phyloP scores from a whole-genome alignment of 2,888 invertebrate genomes.

The Heliconius hortense region DNA sequence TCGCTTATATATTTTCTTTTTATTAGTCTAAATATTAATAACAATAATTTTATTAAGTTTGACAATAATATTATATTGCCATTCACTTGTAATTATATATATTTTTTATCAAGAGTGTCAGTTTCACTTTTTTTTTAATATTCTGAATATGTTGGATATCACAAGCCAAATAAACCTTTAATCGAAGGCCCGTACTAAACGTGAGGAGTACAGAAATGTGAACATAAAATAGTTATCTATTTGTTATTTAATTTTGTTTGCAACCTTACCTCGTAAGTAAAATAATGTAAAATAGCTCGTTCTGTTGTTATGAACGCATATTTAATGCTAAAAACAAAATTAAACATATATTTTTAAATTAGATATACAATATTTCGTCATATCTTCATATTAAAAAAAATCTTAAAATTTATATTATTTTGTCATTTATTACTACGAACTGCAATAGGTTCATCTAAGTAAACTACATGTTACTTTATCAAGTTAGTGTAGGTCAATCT shows the following conservation, averaged over 20 bases:
- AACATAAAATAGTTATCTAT: neutral
- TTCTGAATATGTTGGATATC: neutral
- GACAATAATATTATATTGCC: too few species aligned
- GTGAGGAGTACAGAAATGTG: conserved; percentile 6
- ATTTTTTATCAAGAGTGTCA: too few species aligned
- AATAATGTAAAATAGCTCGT: neutral
- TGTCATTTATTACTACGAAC: too few species aligned
- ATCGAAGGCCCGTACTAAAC: neutral
- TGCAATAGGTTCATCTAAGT: too few species aligned
- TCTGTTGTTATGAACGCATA: too few species aligned
- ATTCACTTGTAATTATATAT: too few species aligned
- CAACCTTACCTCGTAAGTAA: neutral
- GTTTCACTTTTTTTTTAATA: neutral
- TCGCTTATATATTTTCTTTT: neutral
- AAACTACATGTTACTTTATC: too few species aligned
- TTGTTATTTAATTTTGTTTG: neutral
- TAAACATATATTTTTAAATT: too few species aligned
- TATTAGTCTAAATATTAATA: neutral
- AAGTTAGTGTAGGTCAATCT: too few species aligned
- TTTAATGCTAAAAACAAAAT: too few species aligned
- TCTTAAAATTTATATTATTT: too few species aligned
- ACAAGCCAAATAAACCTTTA: conserved; percentile 1
- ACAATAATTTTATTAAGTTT: too few species aligned
- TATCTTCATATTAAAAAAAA: neutral
- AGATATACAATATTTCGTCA: neutral